Base-by-base conservation (phyloP, 1,140 invertebrate genomes). In the Bathynomus jamesi region DNA sequence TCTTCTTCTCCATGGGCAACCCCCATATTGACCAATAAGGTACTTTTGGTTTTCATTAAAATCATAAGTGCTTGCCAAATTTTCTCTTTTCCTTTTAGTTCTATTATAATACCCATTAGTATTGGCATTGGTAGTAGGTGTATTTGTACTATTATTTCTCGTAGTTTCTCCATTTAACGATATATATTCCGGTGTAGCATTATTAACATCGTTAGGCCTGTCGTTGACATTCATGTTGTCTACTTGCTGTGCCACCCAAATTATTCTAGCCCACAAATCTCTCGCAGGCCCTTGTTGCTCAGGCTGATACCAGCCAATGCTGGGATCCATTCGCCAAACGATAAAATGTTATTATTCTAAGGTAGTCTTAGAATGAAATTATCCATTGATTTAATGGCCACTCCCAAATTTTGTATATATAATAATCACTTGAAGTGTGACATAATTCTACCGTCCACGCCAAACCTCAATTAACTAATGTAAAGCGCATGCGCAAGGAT, bases 251-350 rank as follows among this genome's bases (percentile, higher is more conserved):
- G 91, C 87, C 78, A 89, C 88, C 84, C 94, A 91, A 92, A 92
- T 95, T 84, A 95, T 90, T 83, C 90, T 88, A 83, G 89, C 87
- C 93, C 93, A 96, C 86, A 94, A 87, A 81, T 90, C 87, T 86
- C 93, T 91, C 80, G 94, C 92, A 85, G 91, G 92, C 84, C 94
- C 94, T 86, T 92, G 89, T 87, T 97, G 94, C 88, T 97, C 94
- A 83, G 93, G 93, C 87, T 95, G 93, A 89, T 90, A 94, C 93
- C 93, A 96, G 87, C 90, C 92, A 84, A 95, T 92, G 85, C 88
- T 89, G 84, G 93, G 91, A 93, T 95, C 94, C 94, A 96, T 96
- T 65, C 53, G 30, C 21, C 53, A 3, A 46, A 11, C 24, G 28
- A 32, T 66, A 66, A 66, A 66, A 32, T 66, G 24, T 29, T 27